Evolutionary conservation across 2,113 vertebrate genomes (phyloP).

Genomic region (Cephalophus harveyi): DNA sequence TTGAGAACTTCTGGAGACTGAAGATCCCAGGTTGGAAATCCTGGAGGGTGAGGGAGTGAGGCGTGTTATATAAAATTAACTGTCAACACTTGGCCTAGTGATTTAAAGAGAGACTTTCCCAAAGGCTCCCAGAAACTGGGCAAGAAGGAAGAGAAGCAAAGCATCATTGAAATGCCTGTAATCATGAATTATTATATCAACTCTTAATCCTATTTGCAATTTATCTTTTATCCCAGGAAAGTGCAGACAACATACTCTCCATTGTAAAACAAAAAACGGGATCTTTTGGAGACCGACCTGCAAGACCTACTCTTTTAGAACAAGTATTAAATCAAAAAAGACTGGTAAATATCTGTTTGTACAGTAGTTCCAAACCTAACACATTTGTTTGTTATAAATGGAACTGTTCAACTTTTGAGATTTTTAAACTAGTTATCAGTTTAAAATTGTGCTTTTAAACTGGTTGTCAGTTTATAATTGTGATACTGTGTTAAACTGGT

Average conservation of each 20-base stretch:
- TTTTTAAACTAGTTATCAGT: neutral
- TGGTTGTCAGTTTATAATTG: neutral
- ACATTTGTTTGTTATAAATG: neutral
- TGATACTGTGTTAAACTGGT: neutral
- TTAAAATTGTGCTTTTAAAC: neutral
- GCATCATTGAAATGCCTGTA: neutral
- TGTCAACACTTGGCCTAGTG: neutral
- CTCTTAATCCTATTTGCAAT: neutral
- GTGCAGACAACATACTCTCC: constrained; percentile 89
- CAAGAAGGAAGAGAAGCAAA: neutral
- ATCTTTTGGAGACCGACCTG: constrained; percentile 91
- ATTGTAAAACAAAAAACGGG: constrained; percentile 94
- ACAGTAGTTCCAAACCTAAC: neutral
- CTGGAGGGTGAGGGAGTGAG: neutral
- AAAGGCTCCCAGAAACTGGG: neutral
- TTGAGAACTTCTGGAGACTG: neutral
- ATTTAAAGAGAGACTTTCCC: neutral
- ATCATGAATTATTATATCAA: neutral
- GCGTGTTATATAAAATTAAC: neutral
- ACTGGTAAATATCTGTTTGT: constrained; percentile 84
- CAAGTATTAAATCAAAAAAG: constrained; percentile 98
- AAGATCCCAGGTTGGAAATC: neutral
- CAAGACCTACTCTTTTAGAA: constrained; percentile 94
- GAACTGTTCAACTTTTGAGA: neutral
- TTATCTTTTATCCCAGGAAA: constrained; percentile 82